phyloP scores from a whole-genome alignment of 1,140 invertebrate species.

The Dendroctonus valens region DNA sequence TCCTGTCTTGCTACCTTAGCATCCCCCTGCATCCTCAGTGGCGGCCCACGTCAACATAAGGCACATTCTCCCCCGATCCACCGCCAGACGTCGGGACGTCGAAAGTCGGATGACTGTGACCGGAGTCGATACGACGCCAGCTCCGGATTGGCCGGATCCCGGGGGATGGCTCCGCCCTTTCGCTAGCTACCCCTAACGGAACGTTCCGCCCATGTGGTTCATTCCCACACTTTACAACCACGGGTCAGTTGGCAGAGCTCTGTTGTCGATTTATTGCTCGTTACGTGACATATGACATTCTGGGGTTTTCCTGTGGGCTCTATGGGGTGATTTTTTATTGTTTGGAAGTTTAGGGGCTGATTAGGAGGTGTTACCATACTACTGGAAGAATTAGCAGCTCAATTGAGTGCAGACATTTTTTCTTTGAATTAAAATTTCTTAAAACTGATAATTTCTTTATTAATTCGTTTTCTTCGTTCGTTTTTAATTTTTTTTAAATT shows the following conservation, averaged over 20 bases:
- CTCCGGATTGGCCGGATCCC: conserved; percentile 11
- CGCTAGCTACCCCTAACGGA: conserved; percentile 4
- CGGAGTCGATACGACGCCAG: conserved; percentile 25
- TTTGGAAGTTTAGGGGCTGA: no score
- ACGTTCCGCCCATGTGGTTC: conserved; percentile 31
- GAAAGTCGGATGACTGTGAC: conserved; percentile 34
- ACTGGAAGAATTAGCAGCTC: no score
- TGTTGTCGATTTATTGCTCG: conserved; percentile 35
- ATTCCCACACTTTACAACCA: conserved; percentile 36
- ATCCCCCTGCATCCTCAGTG: conserved; percentile 7
- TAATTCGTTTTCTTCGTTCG: no score
- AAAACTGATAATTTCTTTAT: no score
- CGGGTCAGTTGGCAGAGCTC: conserved; percentile 35
- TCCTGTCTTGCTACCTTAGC: conserved; percentile 22
- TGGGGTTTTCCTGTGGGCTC: not conserved
- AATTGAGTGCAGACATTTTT: no score
- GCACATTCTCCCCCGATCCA: conserved; percentile 21
- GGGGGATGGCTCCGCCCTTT: conserved; percentile 23
- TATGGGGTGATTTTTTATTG: not conserved
- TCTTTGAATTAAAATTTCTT: no score
- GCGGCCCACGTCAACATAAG: conserved; percentile 3
- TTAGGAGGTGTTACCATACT: no score
- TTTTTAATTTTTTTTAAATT: no score
- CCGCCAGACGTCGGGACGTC: conserved; percentile 30
- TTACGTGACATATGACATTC: conserved; percentile 24